Percentiles rank a stretch among this genome's conserved stretches.
phyloP scores from a whole-genome alignment of 2,113 vertebrate species.

The Hemicordylus capensis region DNA sequence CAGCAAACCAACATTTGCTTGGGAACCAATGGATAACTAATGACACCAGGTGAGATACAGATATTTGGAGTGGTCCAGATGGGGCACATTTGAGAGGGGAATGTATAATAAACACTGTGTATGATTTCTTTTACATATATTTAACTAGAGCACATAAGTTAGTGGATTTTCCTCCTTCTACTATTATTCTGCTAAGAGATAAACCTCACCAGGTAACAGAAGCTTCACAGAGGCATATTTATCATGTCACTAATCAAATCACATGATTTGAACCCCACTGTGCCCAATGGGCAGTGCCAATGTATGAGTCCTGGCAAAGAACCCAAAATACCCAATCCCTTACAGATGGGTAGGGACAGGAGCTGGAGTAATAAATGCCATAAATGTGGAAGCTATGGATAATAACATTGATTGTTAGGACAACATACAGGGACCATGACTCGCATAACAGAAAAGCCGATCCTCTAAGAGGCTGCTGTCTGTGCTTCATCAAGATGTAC shows the following conservation, averaged over 20 bases:
- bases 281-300: background rate
- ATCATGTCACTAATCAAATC: background rate
- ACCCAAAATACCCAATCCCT: background rate
- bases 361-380: background rate
- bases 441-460: background rate
- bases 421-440: background rate
- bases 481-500: too few species aligned
- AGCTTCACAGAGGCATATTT: background rate
- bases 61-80: too few species aligned
- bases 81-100: too few species aligned
- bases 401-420: background rate
- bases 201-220: background rate
- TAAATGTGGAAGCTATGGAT: background rate
- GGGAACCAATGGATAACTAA: too few species aligned
- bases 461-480: too few species aligned
- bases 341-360: background rate
- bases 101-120: too few species aligned
- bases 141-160: fast-evolving
- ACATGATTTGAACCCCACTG: background rate
- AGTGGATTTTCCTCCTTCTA: background rate
- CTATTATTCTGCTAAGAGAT: background rate
- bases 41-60: too few species aligned
- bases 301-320: background rate
- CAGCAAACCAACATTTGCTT: too few species aligned
- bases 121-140: background rate